Percentiles rank a stretch among this genome's conserved stretches.
phyloP scores from a whole-genome alignment of 2,888 invertebrate genomes.

The Eulithis prunata region DNA sequence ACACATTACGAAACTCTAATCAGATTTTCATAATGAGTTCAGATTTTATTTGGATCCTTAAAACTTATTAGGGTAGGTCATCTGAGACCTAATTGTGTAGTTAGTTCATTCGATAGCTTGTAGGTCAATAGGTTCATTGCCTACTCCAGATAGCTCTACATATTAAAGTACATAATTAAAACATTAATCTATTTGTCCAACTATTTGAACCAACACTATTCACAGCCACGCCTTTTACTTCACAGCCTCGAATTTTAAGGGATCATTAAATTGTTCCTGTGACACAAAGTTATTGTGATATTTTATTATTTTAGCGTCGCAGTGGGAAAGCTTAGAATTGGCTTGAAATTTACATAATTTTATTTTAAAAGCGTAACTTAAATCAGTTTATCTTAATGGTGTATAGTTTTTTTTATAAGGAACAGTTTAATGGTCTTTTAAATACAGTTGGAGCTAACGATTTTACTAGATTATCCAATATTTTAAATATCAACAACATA shows the following conservation, averaged over 20 bases:
- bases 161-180: conserved; percentile 22
- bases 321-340: conserved; percentile 56
- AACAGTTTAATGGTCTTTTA: conserved; percentile 1
- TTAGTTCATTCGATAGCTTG: conserved; percentile 27
- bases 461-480: no score
- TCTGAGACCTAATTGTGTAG: background rate
- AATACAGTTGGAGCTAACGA: background rate
- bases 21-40: no score
- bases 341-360: no score
- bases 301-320: conserved; percentile 49
- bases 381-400: background rate
- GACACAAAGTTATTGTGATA: background rate
- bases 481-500: no score
- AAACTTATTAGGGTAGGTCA: background rate
- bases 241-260: background rate
- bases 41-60: no score
- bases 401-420: background rate
- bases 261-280: conserved; percentile 4
- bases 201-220: background rate
- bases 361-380: no score
- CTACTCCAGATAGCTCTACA: conserved; percentile 23
- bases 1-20: no score
- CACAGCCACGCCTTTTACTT: background rate
- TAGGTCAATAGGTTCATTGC: conserved; percentile 44
- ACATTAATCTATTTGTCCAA: background rate